Percentiles rank a stretch among this genome's conserved stretches.
phyloP scores from a whole-genome alignment of 2,888 invertebrate species.

The Aspidiotus destructor region DNA sequence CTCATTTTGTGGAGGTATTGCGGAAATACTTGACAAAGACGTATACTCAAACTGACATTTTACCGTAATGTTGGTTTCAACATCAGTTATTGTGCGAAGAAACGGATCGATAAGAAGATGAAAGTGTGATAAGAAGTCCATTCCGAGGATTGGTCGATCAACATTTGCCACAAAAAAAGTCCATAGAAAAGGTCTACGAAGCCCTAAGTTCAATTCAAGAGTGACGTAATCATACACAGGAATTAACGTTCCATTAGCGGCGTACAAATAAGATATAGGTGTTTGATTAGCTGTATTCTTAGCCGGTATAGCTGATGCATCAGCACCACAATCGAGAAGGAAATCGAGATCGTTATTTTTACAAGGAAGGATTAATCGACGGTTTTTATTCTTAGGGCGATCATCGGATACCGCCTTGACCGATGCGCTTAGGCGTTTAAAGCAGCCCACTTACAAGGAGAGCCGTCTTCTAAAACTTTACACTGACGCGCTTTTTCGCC shows the following conservation, averaged over 20 bases:
- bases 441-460: too few species aligned
- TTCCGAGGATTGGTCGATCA: not conserved
- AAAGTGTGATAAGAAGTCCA: not conserved
- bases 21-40: not conserved
- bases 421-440: too few species aligned
- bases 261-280: not conserved
- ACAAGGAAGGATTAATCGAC: too few species aligned
- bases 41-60: not conserved
- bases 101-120: not conserved
- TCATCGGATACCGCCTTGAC: too few species aligned
- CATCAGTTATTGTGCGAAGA: not conserved
- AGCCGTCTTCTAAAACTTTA: too few species aligned
- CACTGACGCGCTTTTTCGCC: too few species aligned
- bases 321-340: too few species aligned
- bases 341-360: too few species aligned
- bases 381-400: too few species aligned
- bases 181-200: not conserved
- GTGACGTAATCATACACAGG: not conserved
- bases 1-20: not conserved
- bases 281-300: not conserved
- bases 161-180: not conserved
- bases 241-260: not conserved
- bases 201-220: not conserved
- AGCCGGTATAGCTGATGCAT: too few species aligned
- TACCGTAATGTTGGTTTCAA: not conserved